These are phyloP conservation scores for Neodiprion fabricii DNA, from an alignment of 1,140 invertebrate species.

Conservation along the genomic window DNA sequence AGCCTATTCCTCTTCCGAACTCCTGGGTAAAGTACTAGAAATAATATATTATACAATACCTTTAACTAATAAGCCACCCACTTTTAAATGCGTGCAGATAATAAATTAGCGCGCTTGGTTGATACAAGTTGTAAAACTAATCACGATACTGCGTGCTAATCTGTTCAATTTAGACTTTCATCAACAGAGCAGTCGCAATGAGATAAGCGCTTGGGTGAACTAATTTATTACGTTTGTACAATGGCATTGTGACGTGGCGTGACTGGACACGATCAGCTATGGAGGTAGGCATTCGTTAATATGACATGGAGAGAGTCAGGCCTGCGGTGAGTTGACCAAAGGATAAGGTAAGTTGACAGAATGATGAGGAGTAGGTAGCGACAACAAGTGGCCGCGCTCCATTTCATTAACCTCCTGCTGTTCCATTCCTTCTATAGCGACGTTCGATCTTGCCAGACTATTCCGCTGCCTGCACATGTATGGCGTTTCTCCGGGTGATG, in stretches of 20 bases:
- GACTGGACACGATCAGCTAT: slow-evolving; percentile 30
- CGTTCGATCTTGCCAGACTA: slow-evolving; percentile 56
- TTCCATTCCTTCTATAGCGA: slow-evolving; percentile 48
- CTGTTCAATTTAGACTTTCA: not conserved
- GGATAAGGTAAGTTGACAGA: slow-evolving; percentile 50
- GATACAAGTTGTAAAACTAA: too few species aligned
- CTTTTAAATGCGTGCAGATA: not conserved
- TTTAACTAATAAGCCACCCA: not conserved
- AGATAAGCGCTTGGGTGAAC: slow-evolving; percentile 16
- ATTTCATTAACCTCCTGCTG: slow-evolving; percentile 66
- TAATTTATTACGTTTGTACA: slow-evolving; percentile 38
- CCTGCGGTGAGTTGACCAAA: slow-evolving; percentile 46
- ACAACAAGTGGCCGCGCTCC: slow-evolving; percentile 67
- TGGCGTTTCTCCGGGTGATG: slow-evolving; percentile 78
- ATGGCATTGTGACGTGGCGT: slow-evolving; percentile 30
- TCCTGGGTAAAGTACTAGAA: slow-evolving; percentile 7
- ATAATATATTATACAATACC: not conserved
- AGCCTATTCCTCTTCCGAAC: slow-evolving; percentile 6
- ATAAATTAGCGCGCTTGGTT: not conserved
- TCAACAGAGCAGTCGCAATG: not conserved
- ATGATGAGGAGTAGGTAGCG: slow-evolving; percentile 48
- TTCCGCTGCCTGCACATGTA: slow-evolving; percentile 80
- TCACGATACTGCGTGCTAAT: not conserved
- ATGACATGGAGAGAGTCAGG: slow-evolving; percentile 36
- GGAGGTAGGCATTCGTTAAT: slow-evolving; percentile 42